These are phyloP conservation scores for Hermetia illucens DNA, from an alignment of 1,140 invertebrate genomes.

Conservation along the genomic window DNA sequence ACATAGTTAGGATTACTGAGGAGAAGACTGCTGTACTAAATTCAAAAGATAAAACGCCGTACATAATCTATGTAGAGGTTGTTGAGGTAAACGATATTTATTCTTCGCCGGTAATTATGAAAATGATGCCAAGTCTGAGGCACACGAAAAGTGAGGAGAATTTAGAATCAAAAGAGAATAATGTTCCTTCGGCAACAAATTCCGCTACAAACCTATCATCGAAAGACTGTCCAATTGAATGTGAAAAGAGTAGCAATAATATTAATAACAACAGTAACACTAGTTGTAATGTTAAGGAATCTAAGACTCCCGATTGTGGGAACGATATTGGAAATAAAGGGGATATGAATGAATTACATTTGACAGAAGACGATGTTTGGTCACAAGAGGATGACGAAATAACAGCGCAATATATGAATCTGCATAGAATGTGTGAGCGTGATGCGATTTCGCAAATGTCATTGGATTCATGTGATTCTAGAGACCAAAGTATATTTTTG, in stretches of 20 bases:
- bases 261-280: too few relatives aligned
- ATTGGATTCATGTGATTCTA: conserved; percentile 77
- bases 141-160: conserved; percentile 88
- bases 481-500: conserved; percentile 48
- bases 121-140: conserved; percentile 63
- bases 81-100: conserved; percentile 82
- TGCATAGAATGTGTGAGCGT: conserved; percentile 47
- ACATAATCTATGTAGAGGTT: conserved; percentile 95
- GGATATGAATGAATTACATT: conserved; percentile 29
- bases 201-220: not conserved
- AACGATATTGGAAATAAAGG: conserved; percentile 20
- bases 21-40: conserved; percentile 92
- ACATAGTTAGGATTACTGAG: conserved; percentile 75
- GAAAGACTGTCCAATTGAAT: not conserved
- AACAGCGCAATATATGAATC: conserved; percentile 35
- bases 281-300: not conserved
- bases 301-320: not conserved
- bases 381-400: conserved; percentile 94
- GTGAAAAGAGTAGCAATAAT: too few relatives aligned
- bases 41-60: conserved; percentile 98
- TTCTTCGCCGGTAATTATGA: conserved; percentile 60
- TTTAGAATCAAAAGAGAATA: conserved; percentile 17
- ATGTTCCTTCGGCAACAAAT: conserved; percentile 1
- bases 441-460: conserved; percentile 85
- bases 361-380: conserved; percentile 43